Evolutionary conservation across 2,888 invertebrate species (phyloP), one percentile per base, ranked within the genome.

Genomic region (Orchestes rusci): DNA sequence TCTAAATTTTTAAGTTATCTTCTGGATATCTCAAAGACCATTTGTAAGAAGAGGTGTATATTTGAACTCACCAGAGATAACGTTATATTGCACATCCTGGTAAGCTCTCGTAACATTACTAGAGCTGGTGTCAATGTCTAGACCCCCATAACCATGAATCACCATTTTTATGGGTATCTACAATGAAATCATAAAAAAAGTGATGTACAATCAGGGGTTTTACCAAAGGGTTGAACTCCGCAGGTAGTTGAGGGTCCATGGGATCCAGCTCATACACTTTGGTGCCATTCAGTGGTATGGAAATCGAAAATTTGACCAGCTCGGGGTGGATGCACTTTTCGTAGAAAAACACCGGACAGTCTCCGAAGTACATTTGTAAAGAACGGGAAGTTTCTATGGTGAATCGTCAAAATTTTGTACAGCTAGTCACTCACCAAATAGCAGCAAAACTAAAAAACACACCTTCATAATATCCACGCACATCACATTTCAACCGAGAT

Each of bases 101-200:
- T 67, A 67, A 2, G 64, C 61, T 41, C 56, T 53, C 2, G 60
- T 59, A 3, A 68, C 60, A 44, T 59, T 63, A 38, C 58, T 62
- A 1, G 63, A 65, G 13, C 67, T 64, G 45, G 56, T 61, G 50
- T 70, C 68, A 8, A 65, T 54, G 28, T 59, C 55, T 16, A 65
- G 48, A 10, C 70, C 70, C 5, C 68, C 70, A 54, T 70, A 71
- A 20, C 71, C 71, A 51, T 71, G 71, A 16, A 71, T 56, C 1
- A 67, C 51, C 13, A 68, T 58, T 54, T 68, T 68, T 16, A 63
- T 39, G 3, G 62, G 61, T 29, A 45, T 13, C 50, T 50, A 16
- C 28, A 48, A 46, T 16, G 7, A 17, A 39, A 27, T 4, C 20
- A 35, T 20, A 23, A 7, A 35, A 16, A 8, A 8, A 16, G 8